Conservation (phyloP, 30 jellyfish, hydroid and myxozoan genomes). For the Aurelia aurita complex sp. Pacific region DNA sequence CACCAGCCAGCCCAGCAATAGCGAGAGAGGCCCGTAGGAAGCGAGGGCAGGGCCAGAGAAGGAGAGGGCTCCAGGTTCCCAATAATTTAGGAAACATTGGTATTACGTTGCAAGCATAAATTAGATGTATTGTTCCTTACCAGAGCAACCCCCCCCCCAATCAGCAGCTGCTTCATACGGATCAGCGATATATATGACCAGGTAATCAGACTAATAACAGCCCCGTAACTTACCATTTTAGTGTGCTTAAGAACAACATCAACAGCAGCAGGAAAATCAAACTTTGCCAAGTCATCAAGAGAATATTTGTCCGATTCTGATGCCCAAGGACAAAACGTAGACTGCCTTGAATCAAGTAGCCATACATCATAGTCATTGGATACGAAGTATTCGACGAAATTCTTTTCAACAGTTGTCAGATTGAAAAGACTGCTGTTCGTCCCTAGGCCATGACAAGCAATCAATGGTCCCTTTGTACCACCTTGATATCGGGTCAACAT, state of each 20-base stretch:
- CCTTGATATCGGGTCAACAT: slow-evolving; percentile 59
- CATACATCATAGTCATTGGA: slow-evolving; percentile 52
- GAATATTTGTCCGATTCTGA: background rate
- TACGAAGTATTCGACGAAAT: slow-evolving; percentile 52
- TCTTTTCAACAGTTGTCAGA: slow-evolving; percentile 37
- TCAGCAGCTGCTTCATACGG: no score
- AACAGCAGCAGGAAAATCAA: slow-evolving; percentile 49
- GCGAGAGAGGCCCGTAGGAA: no score
- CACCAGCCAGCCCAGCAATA: no score
- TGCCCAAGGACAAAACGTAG: slow-evolving; percentile 58
- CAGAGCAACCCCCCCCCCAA: no score
- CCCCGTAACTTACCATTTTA: background rate
- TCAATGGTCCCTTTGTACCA: slow-evolving; percentile 56
- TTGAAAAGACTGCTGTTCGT: slow-evolving; percentile 3
- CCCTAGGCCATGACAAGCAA: slow-evolving; percentile 61
- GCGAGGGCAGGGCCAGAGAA: no score
- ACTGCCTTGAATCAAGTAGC: slow-evolving; percentile 50
- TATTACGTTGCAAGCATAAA: no score
- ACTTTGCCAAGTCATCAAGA: slow-evolving; percentile 37
- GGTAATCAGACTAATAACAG: no score
- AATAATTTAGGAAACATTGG: no score
- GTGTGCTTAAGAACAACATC: slow-evolving; percentile 39
- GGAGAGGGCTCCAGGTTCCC: no score
- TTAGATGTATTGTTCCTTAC: no score
- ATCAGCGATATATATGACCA: no score